Base-by-base conservation (phyloP, 2,797 vertebrate genomes). In the Sebastiscus albofasciatus region DNA sequence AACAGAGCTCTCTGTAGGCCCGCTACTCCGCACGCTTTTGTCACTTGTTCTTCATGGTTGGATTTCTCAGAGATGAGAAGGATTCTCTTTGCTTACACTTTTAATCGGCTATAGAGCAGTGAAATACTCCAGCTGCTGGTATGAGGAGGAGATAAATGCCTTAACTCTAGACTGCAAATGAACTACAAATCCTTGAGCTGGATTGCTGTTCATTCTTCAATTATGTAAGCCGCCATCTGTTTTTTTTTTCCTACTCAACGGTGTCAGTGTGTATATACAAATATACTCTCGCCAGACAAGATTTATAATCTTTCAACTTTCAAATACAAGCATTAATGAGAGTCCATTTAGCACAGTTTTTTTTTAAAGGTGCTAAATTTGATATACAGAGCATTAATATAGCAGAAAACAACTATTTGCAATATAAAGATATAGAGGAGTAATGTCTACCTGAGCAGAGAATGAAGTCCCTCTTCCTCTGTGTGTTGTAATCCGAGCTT, bases 81-180 rank as follows among this genome's bases (percentile, higher is more conserved):
- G 91, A 92, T 93, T 93, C 90, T 92, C 91, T 90, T 93, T 94
- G 91, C 88, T 92, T 92, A 90, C 85, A 89, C 89, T 93, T 94
- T 86, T 90, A 94, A 95, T 94, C 89, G 88, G 89, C 89, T 90
- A 60, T 81, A 85, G 82, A 90, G 92, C 83, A 42, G 83, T 86
- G 91, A 87, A 94, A 93, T 90, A 90, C 90, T 92, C 90, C 90
- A 93, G 90, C 92, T 92, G 90, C 92, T 92, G 94, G 86, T 90
- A 90, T 86, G 89, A 92, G 92, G 90, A 91, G 93, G 89, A 93
- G 92, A 93, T 95, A 93, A 94, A 94, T 93, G 92, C 91, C 91
- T 94, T 93, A 92, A 93, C 93, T 92, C 85, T 34, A 66, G 79
- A 91, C 92, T 90, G 90, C 87, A 93, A 95, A 93, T 92, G 88